phyloP scores from a whole-genome alignment of 2,113 vertebrate genomes.

The Grantiella picta region DNA sequence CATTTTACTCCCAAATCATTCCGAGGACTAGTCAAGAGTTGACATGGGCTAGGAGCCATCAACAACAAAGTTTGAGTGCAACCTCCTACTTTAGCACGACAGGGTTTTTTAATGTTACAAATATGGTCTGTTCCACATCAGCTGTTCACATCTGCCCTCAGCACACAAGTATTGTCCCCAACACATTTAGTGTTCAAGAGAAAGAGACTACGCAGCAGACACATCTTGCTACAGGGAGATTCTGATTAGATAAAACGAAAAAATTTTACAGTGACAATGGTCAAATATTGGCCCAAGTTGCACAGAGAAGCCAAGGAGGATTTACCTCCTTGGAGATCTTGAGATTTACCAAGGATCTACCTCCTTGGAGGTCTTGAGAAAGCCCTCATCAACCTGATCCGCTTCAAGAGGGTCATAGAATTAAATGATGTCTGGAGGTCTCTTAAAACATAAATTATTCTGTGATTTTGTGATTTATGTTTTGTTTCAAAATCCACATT shows the following conservation, averaged over 20 bases:
- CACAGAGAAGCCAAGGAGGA: background rate
- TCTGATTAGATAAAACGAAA: background rate
- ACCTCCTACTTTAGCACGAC: background rate
- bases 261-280: background rate
- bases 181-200: background rate
- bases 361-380: background rate
- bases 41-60: background rate
- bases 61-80: background rate
- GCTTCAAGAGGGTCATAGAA: fast-evolving
- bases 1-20: background rate
- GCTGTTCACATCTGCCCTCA: background rate
- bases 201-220: background rate
- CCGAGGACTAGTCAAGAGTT: background rate
- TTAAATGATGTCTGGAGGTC: background rate
- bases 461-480: background rate
- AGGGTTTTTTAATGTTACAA: background rate
- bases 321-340: background rate
- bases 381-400: background rate
- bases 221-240: background rate
- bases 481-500: background rate
- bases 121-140: background rate
- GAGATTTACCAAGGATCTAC: no score
- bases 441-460: background rate
- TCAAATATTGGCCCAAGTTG: background rate
- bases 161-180: background rate